Conservation (phyloP, 2,888 invertebrate genomes). For the Odontocolon sp. region DNA sequence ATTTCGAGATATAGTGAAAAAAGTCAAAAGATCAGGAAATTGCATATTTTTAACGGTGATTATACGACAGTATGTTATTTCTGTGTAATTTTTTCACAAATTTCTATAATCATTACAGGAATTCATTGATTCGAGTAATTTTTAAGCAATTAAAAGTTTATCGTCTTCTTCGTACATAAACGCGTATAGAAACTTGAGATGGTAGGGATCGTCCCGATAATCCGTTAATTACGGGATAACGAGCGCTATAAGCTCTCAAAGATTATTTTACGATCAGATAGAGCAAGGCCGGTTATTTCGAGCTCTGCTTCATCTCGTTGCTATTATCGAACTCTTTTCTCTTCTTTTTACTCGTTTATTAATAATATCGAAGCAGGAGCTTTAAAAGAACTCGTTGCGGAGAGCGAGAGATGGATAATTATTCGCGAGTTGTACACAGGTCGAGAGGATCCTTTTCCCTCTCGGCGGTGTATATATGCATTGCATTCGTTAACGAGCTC, state of each 20-base stretch:
- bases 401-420: constrained; percentile 23
- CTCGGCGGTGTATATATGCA: background rate
- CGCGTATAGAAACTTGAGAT: background rate
- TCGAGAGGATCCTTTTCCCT: constrained; percentile 29
- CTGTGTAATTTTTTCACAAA: too few species aligned
- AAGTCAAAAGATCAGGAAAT: too few species aligned
- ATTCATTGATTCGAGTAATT: too few species aligned
- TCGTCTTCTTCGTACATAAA: too few species aligned
- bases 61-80: too few species aligned
- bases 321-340: constrained; percentile 40
- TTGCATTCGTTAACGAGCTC: constrained; percentile 25
- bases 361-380: constrained; percentile 38
- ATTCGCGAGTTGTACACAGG: constrained; percentile 26
- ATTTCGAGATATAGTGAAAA: too few species aligned
- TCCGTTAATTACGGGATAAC: constrained; percentile 29
- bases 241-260: constrained; percentile 11
- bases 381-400: constrained; percentile 8
- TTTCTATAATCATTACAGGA: too few species aligned
- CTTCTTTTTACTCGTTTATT: constrained; percentile 23
- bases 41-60: too few species aligned
- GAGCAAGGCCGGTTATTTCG: constrained; percentile 52
- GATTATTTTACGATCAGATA: constrained; percentile 38
- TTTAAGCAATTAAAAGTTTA: too few species aligned
- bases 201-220: background rate
- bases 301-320: constrained; percentile 30